Conservation (phyloP, 1,140 invertebrate genomes). For the Cotesia vestalis region DNA sequence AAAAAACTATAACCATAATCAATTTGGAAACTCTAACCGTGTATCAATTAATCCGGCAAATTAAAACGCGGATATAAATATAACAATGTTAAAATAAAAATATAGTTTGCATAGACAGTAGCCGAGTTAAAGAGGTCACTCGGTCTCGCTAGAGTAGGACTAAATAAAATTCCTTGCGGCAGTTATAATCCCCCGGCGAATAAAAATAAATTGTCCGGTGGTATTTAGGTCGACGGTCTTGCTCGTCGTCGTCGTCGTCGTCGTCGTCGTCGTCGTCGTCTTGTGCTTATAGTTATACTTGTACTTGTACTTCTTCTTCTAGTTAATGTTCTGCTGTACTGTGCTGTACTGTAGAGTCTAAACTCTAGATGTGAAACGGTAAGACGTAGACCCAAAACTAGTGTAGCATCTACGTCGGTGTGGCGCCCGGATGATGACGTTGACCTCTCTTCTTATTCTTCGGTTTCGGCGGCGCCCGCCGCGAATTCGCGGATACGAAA, state of each 20-base stretch:
- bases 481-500: conserved; percentile 10
- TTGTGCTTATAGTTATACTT: too few species aligned
- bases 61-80: background rate
- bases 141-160: conserved; percentile 20
- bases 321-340: background rate
- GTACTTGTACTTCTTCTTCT: background rate
- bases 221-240: conserved; percentile 27
- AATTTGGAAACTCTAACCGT: background rate
- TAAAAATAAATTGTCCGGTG: conserved; percentile 27
- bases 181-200: conserved; percentile 12
- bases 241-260: background rate
- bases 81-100: background rate
- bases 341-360: too few species aligned
- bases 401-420: background rate
- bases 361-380: background rate
- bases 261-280: background rate
- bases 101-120: background rate
- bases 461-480: background rate
- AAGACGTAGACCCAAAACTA: background rate
- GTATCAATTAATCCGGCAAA: background rate
- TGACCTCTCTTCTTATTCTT: conserved; percentile 28
- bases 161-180: conserved; percentile 21
- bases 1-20: background rate
- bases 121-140: conserved; percentile 14
- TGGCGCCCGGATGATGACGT: conserved; percentile 35